Base-by-base conservation (phyloP, 1,140 invertebrate genomes). In the Conopomorpha cramerella region DNA sequence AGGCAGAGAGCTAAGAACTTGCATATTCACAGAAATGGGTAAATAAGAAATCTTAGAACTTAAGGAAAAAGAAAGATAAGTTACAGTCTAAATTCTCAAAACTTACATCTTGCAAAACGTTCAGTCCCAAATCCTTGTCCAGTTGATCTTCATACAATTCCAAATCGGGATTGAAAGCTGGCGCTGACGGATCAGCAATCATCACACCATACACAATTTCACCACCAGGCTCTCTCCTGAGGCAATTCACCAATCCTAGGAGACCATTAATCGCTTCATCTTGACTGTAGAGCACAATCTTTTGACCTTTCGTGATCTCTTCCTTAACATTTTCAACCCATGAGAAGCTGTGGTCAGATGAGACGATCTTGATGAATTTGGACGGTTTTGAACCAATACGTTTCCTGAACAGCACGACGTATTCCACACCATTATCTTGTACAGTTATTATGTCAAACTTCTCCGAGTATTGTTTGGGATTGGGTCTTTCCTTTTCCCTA, bases 221-320 rank as follows among this genome's bases (percentile, higher is more conserved):
- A 34, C 86, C 84, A 38, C 84, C 82, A 7, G 84, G 83, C 51
- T 92, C 90, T 51, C 79, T 84, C 39, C 84, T 71, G 0, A 91
- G 43, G 51, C 89, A 91, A 31, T 90, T 91, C 0, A 87, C 80
- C n/a, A 98, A 65, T 8, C 95, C 95, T 12, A 96, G 50, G 11
- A 95, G 72, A 16, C 95, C 95, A 71, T 82, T 90, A 1, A 82
- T 60, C n/a, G 64, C 62, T 38, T 87, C 84, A 41, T 82, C 80
- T 63, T 86, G 80, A 4, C 79, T 71, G 28, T 84, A 82, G 0
- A 88, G 47, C 4, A 89, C 53, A 12, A 86, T 46, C 30, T 78
- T 61, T 29, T 81, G 74, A 2, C 74, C 70, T 46, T 80, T 78
- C 42, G 84, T 80, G 1, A 84, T 49, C 8, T 77, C 65, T 30